Percentiles rank a stretch among this genome's conserved stretches.
Conservation (phyloP, 2,888 invertebrate genomes). For the Dryobotodes eremita region DNA sequence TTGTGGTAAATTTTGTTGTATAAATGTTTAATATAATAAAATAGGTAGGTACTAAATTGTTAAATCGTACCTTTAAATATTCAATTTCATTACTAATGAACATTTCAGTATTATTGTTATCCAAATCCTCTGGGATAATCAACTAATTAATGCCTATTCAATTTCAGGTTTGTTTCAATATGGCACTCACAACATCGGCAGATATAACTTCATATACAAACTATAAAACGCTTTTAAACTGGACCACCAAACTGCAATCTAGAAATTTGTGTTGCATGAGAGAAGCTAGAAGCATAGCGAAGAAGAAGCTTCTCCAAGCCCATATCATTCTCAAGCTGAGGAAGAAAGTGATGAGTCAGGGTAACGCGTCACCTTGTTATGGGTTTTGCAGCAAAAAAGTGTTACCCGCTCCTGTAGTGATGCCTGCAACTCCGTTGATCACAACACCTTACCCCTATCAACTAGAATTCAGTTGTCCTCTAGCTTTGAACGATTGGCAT, state of each 20-base stretch:
- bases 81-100: conserved; percentile 1
- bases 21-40: neutral
- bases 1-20: neutral
- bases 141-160: conserved; percentile 4
- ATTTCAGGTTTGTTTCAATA: conserved; percentile 48
- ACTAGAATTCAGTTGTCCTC: conserved; percentile 36
- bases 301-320: conserved; percentile 36
- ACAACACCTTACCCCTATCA: conserved; percentile 23
- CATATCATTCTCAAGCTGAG: conserved; percentile 34
- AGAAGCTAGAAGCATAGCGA: conserved; percentile 27
- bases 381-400: conserved; percentile 28
- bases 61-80: neutral
- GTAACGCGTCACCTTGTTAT: neutral
- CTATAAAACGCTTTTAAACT: conserved; percentile 14
- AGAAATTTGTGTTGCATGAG: conserved; percentile 13
- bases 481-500: conserved; percentile 43
- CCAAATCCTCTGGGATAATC: conserved; percentile 8
- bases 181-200: conserved; percentile 30
- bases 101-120: conserved; percentile 11
- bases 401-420: conserved; percentile 10
- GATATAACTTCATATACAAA: conserved; percentile 12
- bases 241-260: conserved; percentile 1
- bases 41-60: neutral
- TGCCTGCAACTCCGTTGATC: conserved; percentile 9
- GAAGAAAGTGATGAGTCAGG: conserved; percentile 41